Base-by-base conservation (phyloP, 2,888 invertebrate genomes). In the Strigamia maritima region DNA sequence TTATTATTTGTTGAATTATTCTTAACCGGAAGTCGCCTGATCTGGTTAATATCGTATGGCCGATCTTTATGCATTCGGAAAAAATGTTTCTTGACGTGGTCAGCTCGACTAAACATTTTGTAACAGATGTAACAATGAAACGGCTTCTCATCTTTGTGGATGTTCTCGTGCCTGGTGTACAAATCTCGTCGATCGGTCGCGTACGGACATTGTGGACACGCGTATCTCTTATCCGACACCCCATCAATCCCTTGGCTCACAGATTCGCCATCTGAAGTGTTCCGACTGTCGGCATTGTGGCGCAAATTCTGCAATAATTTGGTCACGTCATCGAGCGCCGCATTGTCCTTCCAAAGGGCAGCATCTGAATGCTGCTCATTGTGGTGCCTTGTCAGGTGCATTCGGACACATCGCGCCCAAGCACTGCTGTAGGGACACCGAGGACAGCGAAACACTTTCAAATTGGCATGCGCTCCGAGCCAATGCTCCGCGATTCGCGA, bases 31-130 rank as follows among this genome's bases (percentile, higher is more conserved):
- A 81, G 80, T 19, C 83, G 38, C 14, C 84, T 82, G 12, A 84
- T 84, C 74, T 83, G 81, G 40, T 83, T 83, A 38, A 84, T 83
- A 84, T 95, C 95, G 85, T 95, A 96, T 0, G 92, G 91, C 85
- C 94, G 92, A 83, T 95, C 95, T 70, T 95, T 90, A 85, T 96
- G 95, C 94, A 96, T 95, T 82, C 95, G 89, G 82, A 94, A 88
- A 84, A 95, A 95, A 86, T 96, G 95, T 84, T 96, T 96, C 87
- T 96, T 96, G 75, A 96, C 95, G 85, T 96, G 95, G 86, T 96
- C 95, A 54, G 95, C 95, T 78, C 95, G 90, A 86, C 95, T 96
- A 88, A 96, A 96, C 86, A 95, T 94, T 86, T 95, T 95, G 85
- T 92, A 91, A 85, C 95, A 95, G 40, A 95, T 92, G 86, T 95